Evolutionary conservation across 2,888 invertebrate species (phyloP), one percentile per base, ranked within the genome.

Genomic region (Scaptomyza flava): DNA sequence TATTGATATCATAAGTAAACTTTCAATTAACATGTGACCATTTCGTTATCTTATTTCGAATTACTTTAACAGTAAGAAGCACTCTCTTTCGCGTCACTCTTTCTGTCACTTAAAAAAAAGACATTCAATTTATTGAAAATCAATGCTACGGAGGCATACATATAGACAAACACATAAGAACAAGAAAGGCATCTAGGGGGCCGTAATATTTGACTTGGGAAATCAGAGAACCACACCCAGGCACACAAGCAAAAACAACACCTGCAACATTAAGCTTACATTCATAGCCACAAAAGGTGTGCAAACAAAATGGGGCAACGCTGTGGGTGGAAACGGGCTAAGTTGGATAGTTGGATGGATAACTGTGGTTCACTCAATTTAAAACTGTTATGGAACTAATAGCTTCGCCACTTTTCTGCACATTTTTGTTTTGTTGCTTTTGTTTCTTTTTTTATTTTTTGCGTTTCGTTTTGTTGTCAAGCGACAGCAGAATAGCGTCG

Each of bases 111-210:
- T 34, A 14, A 52, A 54, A 47, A 30, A 38, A 12, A 42, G 43
- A 57, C 51, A 66, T 34, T 42, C 41, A 59, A 61, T 62, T 54
- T 68, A 68, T 72, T 57, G 58, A 72, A 84, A 81, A 82, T 82
- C 87, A 77, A 82, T 81, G 78, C 65, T 23, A 59, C 51, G 52
- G n/a, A n/a, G n/a, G 46, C 52, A 54, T 46, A 38, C 38, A 14
- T n/a, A 36, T 14, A 38, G 38, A 7, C n/a, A 36, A 62, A 60
- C 42, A 63, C 47, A 11, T 31, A 34, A 53, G 14, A 47, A 52
- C 23, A 41, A 50, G n/a, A 34, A 34, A 50, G 14, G 14, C 45
- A 20, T 20, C 11, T 23, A 45, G 42, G 54, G 51, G 54, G 72
- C 47, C 45, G 51, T 34, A 1, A 11, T 41, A 50, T 14, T 58